These are phyloP conservation scores for Cephus rjabovi DNA, from an alignment of 2,888 invertebrate genomes.

Conservation along the genomic window DNA sequence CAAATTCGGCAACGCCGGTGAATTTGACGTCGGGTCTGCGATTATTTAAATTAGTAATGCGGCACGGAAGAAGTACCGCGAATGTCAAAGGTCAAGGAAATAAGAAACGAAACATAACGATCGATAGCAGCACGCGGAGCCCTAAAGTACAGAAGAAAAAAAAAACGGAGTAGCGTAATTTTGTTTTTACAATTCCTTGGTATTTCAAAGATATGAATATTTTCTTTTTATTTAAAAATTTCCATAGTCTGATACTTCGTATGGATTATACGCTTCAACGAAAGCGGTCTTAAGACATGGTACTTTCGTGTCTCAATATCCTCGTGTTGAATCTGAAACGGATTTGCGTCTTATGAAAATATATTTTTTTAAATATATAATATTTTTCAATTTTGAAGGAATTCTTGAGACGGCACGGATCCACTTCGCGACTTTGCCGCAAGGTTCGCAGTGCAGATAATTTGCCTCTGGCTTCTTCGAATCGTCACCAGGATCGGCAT, in stretches of 20 bases:
- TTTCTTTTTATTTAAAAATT: too few species aligned
- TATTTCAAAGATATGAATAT: too few species aligned
- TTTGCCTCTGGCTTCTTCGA: conserved; percentile 68
- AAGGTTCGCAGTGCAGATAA: conserved; percentile 83
- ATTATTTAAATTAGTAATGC: conserved; percentile 42
- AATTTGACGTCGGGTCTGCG: too few species aligned
- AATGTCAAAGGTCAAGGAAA: conserved; percentile 51
- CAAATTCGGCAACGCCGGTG: too few species aligned
- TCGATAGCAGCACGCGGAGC: conserved; percentile 29
- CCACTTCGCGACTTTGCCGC: conserved; percentile 82
- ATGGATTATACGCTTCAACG: too few species aligned
- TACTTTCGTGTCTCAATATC: too few species aligned
- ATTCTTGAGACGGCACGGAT: conserved; percentile 82
- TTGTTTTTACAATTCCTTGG: conserved; percentile 1
- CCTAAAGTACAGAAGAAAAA: conserved; percentile 26
- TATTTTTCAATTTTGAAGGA: conserved; percentile 64
- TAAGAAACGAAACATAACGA: conserved; percentile 19
- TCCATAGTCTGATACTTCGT: too few species aligned
- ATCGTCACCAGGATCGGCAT: conserved; percentile 40
- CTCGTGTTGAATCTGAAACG: too few species aligned
- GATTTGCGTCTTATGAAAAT: too few species aligned
- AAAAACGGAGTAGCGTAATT: conserved; percentile 7
- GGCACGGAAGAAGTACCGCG: conserved; percentile 34
- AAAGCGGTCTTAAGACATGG: too few species aligned
- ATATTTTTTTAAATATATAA: background rate